These are phyloP conservation scores for Stenotaenia linearis DNA, from an alignment of 2,888 invertebrate species.

Conservation along the genomic window DNA sequence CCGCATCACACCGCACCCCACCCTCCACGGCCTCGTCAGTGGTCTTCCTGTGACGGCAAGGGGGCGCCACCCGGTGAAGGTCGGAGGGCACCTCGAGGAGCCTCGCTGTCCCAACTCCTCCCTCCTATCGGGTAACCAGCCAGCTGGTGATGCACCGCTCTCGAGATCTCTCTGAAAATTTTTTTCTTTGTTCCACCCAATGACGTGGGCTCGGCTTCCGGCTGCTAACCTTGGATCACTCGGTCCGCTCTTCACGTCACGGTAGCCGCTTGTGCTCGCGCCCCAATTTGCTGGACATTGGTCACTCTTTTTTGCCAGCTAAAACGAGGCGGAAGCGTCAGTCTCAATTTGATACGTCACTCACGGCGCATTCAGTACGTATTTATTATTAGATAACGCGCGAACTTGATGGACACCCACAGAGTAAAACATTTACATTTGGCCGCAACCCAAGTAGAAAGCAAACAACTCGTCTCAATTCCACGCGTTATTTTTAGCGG, in stretches of 20 bases:
- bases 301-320: neutral
- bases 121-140: slow-evolving; percentile 14
- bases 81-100: neutral
- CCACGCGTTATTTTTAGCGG: neutral
- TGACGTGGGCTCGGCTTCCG: slow-evolving; percentile 13
- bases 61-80: slow-evolving; percentile 26
- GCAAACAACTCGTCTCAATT: neutral
- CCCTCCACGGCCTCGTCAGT: neutral
- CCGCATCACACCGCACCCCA: slow-evolving; percentile 9
- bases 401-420: neutral
- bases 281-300: too few relatives aligned
- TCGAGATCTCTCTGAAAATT: neutral
- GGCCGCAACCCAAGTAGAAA: neutral
- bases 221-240: slow-evolving; percentile 20
- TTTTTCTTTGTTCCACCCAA: neutral
- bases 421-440: neutral
- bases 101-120: neutral
- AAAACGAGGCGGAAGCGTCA: neutral
- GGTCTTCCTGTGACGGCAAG: slow-evolving; percentile 21
- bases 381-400: neutral
- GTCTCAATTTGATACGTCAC: neutral
- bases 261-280: slow-evolving; percentile 10
- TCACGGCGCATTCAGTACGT: neutral
- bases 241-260: neutral
- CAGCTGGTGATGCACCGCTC: slow-evolving; percentile 3